Conservation (phyloP, 2,797 vertebrate species). For the Galaxias olidus region DNA sequence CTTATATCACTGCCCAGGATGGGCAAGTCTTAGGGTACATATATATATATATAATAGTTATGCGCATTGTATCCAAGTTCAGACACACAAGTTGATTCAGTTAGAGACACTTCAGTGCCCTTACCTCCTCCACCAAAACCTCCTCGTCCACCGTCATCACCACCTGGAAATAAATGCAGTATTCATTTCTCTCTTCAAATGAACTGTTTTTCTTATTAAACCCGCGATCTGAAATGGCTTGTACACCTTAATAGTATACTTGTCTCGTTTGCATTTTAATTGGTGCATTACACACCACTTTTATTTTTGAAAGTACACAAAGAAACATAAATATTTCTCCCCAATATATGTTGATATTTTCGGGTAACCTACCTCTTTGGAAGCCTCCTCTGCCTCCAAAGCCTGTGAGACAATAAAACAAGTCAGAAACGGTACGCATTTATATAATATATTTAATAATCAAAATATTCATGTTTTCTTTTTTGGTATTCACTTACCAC, state of each 20-base stretch:
- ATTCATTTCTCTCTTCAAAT: no score
- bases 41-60: no score
- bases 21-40: not conserved
- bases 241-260: no score
- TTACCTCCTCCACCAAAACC: no score
- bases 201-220: no score
- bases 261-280: no score
- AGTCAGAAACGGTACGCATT: not conserved
- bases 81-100: constrained; percentile 30
- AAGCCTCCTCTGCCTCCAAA: constrained; percentile 39
- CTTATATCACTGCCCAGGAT: not conserved
- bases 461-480: no score
- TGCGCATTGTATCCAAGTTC: not conserved
- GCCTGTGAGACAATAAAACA: not conserved
- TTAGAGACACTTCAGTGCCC: not conserved
- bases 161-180: no score
- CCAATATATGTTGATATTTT: not conserved
- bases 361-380: constrained; percentile 51
- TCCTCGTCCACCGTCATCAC: no score
- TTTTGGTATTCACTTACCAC: not conserved
- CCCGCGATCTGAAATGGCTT: no score
- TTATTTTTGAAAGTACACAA: not conserved
- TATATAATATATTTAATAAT: not conserved
- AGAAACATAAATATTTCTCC: no score
- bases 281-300: not conserved